These are phyloP conservation scores for Pseudopodoces humilis DNA, from an alignment of 2,113 vertebrate genomes.

Conservation along the genomic window DNA sequence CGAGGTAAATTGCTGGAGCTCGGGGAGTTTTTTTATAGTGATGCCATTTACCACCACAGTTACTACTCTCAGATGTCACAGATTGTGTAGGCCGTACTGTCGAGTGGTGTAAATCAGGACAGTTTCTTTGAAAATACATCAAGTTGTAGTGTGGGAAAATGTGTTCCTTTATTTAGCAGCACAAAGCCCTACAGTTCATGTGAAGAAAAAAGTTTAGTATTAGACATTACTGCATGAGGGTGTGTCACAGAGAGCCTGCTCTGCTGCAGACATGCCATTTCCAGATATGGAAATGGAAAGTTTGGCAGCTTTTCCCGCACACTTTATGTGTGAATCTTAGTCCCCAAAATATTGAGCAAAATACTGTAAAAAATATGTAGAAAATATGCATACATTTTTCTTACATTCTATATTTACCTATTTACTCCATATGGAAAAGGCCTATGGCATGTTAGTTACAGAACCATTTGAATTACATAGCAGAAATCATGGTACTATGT, in stretches of 20 bases:
- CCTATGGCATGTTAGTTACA: not conserved
- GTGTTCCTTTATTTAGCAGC: conserved; percentile 15
- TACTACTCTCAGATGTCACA: conserved; percentile 18
- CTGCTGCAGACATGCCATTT: conserved; percentile 11
- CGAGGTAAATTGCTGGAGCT: not conserved
- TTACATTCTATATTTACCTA: not conserved
- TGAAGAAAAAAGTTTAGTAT: not conserved
- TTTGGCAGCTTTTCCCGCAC: not conserved
- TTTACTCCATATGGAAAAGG: not conserved
- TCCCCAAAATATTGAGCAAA: not conserved
- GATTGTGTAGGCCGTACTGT: not conserved
- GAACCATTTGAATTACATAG: not conserved
- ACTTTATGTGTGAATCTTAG: not conserved
- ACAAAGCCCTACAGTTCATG: conserved; percentile 3
- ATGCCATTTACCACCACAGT: conserved; percentile 15
- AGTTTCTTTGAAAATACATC: not conserved
- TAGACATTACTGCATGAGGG: not conserved
- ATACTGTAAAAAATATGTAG: not conserved
- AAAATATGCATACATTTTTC: not conserved
- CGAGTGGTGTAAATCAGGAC: conserved; percentile 11
- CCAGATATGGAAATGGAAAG: not conserved
- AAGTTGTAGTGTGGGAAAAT: conserved; percentile 6
- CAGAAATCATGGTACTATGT: not conserved
- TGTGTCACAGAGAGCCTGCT: not conserved
- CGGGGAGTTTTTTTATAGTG: not conserved